Base-by-base conservation (phyloP, 30 jellyfish, hydroid and myxozoan genomes). In the Nemopilema nomurai region DNA sequence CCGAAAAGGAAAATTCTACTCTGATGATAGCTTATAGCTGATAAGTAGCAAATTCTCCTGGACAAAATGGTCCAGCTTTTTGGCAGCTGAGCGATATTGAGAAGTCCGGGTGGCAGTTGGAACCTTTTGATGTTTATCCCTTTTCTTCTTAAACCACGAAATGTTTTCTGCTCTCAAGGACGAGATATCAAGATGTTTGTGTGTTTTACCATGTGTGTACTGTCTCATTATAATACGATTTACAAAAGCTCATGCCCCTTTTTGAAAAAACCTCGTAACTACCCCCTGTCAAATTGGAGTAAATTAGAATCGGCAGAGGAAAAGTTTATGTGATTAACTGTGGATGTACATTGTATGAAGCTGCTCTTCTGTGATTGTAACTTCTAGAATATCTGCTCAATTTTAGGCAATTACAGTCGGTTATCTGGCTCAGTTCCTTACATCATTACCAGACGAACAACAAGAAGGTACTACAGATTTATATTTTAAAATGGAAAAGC, bases 361-460 rank as follows among this genome's bases (percentile, higher is more conserved):
- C 57, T 3, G 57, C 13, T 6, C 13, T 3, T 41, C 13, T 3
- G 57, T 41, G 6, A 41, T 41, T 41, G 57, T 13, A 41, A 41
- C 13, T 13, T 41, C 57, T 41, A 18, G 72, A 63, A 19, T 63
- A 19, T 63, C 29, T 63, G 7, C 72, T 24, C 50, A 8, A 18
- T 82, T 41, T 33, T 62, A 84, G 93, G 78, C 33, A 9, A 21
- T 51, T 20, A 73, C 93, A 18, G 63, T 84, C 25, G 32, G 51
- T 25, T 63, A 74, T 25, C 82, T 84, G 6, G 26, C 74, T 53
- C 77, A 66, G 27, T 73, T 53, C 77, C 53, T 84, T 19, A 26
- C 83, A 7, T 33, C 62, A 16, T n/a, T 84, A 65, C 81, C 89
- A 0, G 89, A 86, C 30, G 89, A 86, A 73, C n/a, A 68, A 71